These are phyloP conservation scores for Dione vanillae DNA, from an alignment of 2,888 invertebrate species.

Conservation along the genomic window DNA sequence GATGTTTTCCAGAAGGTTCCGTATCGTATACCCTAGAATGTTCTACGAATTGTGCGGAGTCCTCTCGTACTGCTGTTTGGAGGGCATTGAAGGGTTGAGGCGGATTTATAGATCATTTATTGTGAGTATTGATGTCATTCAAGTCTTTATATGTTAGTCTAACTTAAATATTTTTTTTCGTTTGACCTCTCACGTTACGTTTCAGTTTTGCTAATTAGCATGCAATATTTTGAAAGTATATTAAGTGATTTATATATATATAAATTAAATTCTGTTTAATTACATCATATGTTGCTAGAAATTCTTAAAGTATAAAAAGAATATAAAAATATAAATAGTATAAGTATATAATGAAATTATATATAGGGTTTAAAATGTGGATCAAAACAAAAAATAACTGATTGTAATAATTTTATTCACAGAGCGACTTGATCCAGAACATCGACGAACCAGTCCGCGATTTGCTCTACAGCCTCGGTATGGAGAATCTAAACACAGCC, in stretches of 20 bases:
- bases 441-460: slow-evolving; percentile 42
- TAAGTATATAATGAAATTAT: no score
- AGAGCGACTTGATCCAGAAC: slow-evolving; percentile 38
- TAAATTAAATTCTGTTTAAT: no score
- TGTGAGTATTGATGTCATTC: slow-evolving; percentile 51
- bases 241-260: no score
- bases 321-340: no score
- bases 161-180: no score
- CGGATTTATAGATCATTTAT: slow-evolving; percentile 54
- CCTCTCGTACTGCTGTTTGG: slow-evolving; percentile 55
- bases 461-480: slow-evolving; percentile 29
- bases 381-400: not conserved
- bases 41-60: slow-evolving; percentile 64
- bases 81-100: slow-evolving; percentile 57
- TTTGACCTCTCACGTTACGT: no score
- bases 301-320: no score
- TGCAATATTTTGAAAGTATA: no score
- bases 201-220: no score
- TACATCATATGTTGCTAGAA: no score
- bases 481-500: slow-evolving; percentile 40
- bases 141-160: not conserved
- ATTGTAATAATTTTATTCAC: not conserved
- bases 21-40: slow-evolving; percentile 57
- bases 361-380: no score
- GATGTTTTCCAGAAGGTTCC: slow-evolving; percentile 58